Evolutionary conservation across 1,140 invertebrate species (phyloP).

Genomic region (Trachelipus rathkii): DNA sequence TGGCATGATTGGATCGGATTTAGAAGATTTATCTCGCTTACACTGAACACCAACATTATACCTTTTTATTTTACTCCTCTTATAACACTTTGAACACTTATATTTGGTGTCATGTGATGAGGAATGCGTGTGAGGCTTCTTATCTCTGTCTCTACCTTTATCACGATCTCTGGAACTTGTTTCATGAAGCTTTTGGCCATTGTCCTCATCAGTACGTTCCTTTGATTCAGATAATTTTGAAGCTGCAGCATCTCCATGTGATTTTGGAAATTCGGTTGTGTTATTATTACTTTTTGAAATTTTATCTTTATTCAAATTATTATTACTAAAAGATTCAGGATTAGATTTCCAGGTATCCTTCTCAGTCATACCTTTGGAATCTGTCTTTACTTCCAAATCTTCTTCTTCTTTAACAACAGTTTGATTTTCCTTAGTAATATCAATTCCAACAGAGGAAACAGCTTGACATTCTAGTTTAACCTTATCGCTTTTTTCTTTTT

Average conservation of each 20-base stretch:
- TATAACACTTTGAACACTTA: conserved; percentile 47
- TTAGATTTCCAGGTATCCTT: not conserved
- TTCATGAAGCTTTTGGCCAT: not conserved
- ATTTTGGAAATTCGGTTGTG: no score
- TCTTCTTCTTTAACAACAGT: not conserved
- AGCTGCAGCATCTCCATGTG: not conserved
- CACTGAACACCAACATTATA: conserved; percentile 62
- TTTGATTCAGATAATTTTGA: not conserved
- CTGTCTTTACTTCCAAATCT: not conserved
- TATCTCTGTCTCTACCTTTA: not conserved
- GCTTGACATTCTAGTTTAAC: not conserved
- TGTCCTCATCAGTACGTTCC: not conserved
- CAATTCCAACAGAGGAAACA: not conserved
- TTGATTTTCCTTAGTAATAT: not conserved
- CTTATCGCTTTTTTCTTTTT: conserved; percentile 24
- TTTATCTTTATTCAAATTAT: not conserved
- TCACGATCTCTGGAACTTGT: not conserved
- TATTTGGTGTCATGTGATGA: conserved; percentile 33
- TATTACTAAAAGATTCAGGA: not conserved
- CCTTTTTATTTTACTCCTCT: conserved; percentile 53
- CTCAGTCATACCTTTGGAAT: not conserved
- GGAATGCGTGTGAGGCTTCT: not conserved
- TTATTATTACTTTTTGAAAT: not conserved
- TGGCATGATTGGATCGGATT: conserved; percentile 7
- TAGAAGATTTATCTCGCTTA: conserved; percentile 52